Evolutionary conservation across 1,140 invertebrate species (phyloP).

Genomic region (Drosophila burlai): DNA sequence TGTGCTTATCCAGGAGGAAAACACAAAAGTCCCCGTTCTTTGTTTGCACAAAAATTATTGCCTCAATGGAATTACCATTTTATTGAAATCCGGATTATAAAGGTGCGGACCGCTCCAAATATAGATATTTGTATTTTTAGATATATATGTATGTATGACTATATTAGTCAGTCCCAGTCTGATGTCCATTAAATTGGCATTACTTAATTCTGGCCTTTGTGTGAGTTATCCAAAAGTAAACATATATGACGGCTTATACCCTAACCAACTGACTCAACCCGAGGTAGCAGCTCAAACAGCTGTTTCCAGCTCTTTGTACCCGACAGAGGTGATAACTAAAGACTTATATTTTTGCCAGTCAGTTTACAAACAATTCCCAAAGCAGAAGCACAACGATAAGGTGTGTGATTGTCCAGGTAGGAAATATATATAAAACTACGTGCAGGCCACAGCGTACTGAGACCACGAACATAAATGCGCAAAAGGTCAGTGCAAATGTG

Average conservation of each 20-base stretch:
- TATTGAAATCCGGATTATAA: not conserved
- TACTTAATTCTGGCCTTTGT: not conserved
- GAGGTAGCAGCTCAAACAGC: constrained; percentile 36
- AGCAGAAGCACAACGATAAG: constrained; percentile 24
- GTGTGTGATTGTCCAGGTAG: constrained; percentile 22
- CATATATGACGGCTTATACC: not conserved
- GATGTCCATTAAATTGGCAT: not conserved
- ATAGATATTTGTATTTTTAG: not conserved
- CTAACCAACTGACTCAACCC: not conserved
- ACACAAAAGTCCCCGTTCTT: not conserved
- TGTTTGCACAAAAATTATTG: not conserved
- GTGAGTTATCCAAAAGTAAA: not conserved
- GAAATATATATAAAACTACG: constrained; percentile 19
- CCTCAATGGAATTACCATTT: not conserved
- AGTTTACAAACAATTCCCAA: constrained; percentile 51
- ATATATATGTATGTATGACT: not conserved
- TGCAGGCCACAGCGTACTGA: constrained; percentile 5
- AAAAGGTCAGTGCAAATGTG: constrained; percentile 15
- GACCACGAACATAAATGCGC: not conserved
- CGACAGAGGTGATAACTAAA: constrained; percentile 31
- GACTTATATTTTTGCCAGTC: constrained; percentile 24
- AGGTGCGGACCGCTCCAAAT: not conserved
- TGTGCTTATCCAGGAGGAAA: not conserved
- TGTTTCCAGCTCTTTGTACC: constrained; percentile 35
- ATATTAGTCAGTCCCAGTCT: not conserved